Percentiles rank a stretch among this genome's conserved stretches.
Evolutionary conservation across 2,888 invertebrate genomes (phyloP).

Genomic region (Octodonta nipae): DNA sequence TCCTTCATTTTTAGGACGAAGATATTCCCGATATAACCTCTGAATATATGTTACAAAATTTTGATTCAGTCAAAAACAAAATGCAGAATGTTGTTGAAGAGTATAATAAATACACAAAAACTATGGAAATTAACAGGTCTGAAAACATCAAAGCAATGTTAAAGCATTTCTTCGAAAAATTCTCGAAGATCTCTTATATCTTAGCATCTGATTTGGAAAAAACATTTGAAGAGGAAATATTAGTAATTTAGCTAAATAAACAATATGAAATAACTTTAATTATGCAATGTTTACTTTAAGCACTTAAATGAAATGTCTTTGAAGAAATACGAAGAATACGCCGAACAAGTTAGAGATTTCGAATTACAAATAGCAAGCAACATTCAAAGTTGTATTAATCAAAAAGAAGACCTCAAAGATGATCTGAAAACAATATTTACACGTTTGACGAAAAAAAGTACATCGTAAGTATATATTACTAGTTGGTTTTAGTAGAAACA

Average conservation of each 20-base stretch:
- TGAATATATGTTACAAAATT: too few relatives aligned
- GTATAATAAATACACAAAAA: too few relatives aligned
- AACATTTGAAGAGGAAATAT: slow-evolving; percentile 26
- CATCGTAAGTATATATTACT: slow-evolving; percentile 10
- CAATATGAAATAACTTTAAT: too few relatives aligned
- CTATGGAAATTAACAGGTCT: slow-evolving; percentile 21
- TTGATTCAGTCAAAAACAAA: too few relatives aligned
- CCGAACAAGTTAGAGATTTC: slow-evolving; percentile 20
- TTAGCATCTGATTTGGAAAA: slow-evolving; percentile 25
- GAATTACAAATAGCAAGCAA: slow-evolving; percentile 23
- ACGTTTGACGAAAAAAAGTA: slow-evolving; percentile 6
- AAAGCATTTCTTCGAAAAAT: slow-evolving; percentile 19
- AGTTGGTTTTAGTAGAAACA: too few relatives aligned
- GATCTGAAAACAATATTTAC: slow-evolving; percentile 8
- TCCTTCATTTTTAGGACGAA: too few relatives aligned
- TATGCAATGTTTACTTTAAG: slow-evolving; percentile 16
- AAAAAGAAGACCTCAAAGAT: slow-evolving; percentile 12
- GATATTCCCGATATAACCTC: too few relatives aligned
- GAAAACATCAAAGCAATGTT: slow-evolving; percentile 21
- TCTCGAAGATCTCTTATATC: slow-evolving; percentile 21
- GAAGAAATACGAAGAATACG: slow-evolving; percentile 24
- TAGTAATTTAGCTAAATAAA: slow-evolving; percentile 22
- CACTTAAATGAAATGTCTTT: slow-evolving; percentile 27
- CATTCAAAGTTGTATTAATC: slow-evolving; percentile 16
- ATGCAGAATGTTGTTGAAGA: too few relatives aligned